These are phyloP conservation scores for Notodonta ziczac DNA, from an alignment of 2,888 invertebrate species.

Conservation along the genomic window DNA sequence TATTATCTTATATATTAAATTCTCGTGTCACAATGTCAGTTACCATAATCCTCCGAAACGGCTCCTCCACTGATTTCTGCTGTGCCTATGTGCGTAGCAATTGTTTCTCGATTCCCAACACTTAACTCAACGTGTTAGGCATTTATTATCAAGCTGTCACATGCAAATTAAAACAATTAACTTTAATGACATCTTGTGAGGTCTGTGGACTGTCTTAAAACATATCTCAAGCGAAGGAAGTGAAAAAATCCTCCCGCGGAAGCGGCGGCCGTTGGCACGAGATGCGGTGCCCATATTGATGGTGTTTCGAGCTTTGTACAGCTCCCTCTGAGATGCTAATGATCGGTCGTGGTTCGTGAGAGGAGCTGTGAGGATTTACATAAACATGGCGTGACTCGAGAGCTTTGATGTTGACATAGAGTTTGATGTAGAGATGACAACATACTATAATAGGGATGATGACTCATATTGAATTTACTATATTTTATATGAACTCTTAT, in stretches of 20 bases:
- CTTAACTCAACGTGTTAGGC: no score
- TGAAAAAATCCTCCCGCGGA: conserved; percentile 67
- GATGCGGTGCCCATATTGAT: conserved; percentile 69
- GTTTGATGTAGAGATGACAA: not conserved
- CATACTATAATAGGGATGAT: no score
- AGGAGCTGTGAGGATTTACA: conserved; percentile 39
- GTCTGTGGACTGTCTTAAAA: conserved; percentile 10
- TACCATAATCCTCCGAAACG: no score
- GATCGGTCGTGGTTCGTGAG: conserved; percentile 49
- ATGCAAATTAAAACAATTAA: conserved; percentile 3
- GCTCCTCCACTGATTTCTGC: no score
- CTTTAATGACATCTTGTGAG: conserved; percentile 3
- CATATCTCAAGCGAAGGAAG: conserved; percentile 58
- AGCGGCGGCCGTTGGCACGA: conserved; percentile 68
- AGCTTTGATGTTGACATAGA: conserved; percentile 8
- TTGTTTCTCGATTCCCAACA: no score
- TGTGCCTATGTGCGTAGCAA: no score
- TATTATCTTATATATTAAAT: no score
- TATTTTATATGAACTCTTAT: no score
- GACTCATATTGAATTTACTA: no score
- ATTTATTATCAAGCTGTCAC: not conserved
- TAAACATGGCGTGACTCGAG: conserved; percentile 45
- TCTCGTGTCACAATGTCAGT: no score
- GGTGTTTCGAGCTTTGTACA: conserved; percentile 29
- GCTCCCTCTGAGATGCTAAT: conserved; percentile 55